Percentiles rank a stretch among this genome's conserved stretches.
These are phyloP conservation scores for Calyptommatus sinebrachiatus DNA, from an alignment of 2,113 vertebrate genomes.

Conservation along the genomic window DNA sequence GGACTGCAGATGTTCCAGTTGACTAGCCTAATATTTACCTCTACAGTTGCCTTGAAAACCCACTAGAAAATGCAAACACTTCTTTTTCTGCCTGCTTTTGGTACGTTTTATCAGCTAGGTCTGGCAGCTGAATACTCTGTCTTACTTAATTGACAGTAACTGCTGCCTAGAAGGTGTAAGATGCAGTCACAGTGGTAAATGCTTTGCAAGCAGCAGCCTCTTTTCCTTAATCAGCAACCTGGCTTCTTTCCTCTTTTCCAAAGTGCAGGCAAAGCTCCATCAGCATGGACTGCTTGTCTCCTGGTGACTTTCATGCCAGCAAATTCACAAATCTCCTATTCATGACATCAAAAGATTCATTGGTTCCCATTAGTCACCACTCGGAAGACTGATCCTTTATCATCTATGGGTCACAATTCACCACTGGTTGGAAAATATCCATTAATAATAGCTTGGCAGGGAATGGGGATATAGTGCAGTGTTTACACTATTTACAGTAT, in stretches of 20 bases:
- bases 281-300: neutral
- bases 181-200: constrained; percentile 7
- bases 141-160: constrained; percentile 33
- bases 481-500: neutral
- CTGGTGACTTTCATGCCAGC: neutral
- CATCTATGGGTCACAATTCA: neutral
- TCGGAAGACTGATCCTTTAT: constrained; percentile 1
- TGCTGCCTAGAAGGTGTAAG: constrained; percentile 15
- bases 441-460: neutral
- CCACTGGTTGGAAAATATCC: neutral
- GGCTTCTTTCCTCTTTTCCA: neutral
- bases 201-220: constrained; percentile 4
- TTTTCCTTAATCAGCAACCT: constrained; percentile 17
- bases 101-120: constrained; percentile 18
- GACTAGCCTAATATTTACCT: neutral
- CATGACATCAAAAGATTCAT: neutral
- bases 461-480: neutral
- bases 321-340: constrained; percentile 5
- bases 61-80: constrained; percentile 5
- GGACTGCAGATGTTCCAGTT: constrained; percentile 3
- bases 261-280: constrained; percentile 9
- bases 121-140: constrained; percentile 8
- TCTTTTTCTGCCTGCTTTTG: neutral
- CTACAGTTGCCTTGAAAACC: neutral
- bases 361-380: neutral